Evolutionary conservation across 2,888 invertebrate genomes (phyloP).

Genomic region (Acrocera orbiculus): DNA sequence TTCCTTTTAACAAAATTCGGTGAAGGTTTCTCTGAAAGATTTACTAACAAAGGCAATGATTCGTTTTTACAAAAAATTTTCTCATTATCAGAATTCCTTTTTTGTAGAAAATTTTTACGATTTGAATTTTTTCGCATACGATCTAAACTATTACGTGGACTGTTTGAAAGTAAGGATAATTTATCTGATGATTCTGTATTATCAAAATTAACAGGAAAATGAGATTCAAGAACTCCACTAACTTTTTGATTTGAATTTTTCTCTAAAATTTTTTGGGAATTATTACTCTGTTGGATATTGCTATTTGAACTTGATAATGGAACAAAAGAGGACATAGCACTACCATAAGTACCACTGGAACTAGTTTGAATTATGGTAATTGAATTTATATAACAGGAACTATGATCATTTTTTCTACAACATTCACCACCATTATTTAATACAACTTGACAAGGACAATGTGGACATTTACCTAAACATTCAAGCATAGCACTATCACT

Average conservation of each 20-base stretch:
- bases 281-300: conserved; percentile 8
- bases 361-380: conserved; percentile 15
- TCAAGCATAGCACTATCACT: conserved; percentile 29
- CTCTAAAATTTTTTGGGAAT: conserved; percentile 5
- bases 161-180: conserved; percentile 14
- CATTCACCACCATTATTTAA: conserved; percentile 14
- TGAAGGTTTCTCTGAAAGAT: conserved; percentile 28
- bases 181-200: conserved; percentile 14
- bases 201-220: conserved; percentile 24
- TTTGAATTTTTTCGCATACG: conserved; percentile 13
- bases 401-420: conserved; percentile 21
- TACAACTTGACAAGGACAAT: conserved; percentile 21
- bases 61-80: conserved; percentile 31
- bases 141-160: conserved; percentile 4
- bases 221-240: conserved; percentile 30
- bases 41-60: conserved; percentile 38
- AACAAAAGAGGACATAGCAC: conserved; percentile 21
- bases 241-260: conserved; percentile 11
- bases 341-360: conserved; percentile 28
- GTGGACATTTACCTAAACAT: conserved; percentile 22
- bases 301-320: conserved; percentile 17
- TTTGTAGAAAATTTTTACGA: conserved; percentile 20
- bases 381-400: conserved; percentile 15
- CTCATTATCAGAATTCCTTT: conserved; percentile 27
- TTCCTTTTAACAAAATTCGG: conserved; percentile 42